Percentiles rank a stretch among this genome's conserved stretches.
Conservation (phyloP, 2,797 vertebrate species). For the Petrocephalus sullivani region DNA sequence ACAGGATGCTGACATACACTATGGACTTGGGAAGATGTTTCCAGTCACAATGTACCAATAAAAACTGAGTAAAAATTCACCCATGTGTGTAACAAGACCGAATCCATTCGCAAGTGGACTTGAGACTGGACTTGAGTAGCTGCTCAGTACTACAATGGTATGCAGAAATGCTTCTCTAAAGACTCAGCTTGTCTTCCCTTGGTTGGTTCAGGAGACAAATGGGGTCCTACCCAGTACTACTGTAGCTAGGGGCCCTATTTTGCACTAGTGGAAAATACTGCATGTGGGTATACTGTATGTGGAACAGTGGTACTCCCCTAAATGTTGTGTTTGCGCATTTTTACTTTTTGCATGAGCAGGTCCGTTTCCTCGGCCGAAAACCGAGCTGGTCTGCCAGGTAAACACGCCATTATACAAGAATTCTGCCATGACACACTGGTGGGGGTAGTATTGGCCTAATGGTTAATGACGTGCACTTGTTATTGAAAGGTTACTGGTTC, state of each 20-base stretch:
- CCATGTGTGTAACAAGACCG: background rate
- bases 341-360: too few relatives aligned
- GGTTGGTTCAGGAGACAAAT: background rate
- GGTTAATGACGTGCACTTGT: too few relatives aligned
- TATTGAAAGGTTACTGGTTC: too few relatives aligned
- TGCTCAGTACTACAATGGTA: background rate
- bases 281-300: too few relatives aligned
- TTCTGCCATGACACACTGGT: too few relatives aligned
- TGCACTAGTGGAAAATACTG: too few relatives aligned
- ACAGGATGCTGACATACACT: background rate
- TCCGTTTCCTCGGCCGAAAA: too few relatives aligned
- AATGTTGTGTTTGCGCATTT: too few relatives aligned
- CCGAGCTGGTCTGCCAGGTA: too few relatives aligned
- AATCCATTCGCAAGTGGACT: background rate
- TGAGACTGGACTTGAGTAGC: background rate
- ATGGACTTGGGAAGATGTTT: background rate
- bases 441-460: too few relatives aligned
- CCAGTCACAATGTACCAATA: background rate
- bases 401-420: too few relatives aligned
- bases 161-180: background rate
- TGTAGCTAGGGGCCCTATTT: background rate
- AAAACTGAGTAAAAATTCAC: background rate
- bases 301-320: too few relatives aligned
- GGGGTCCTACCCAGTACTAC: background rate
- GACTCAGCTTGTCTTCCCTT: background rate